These are phyloP conservation scores for Chrysopilus asiliformis DNA, from an alignment of 2,888 invertebrate genomes.

Conservation along the genomic window DNA sequence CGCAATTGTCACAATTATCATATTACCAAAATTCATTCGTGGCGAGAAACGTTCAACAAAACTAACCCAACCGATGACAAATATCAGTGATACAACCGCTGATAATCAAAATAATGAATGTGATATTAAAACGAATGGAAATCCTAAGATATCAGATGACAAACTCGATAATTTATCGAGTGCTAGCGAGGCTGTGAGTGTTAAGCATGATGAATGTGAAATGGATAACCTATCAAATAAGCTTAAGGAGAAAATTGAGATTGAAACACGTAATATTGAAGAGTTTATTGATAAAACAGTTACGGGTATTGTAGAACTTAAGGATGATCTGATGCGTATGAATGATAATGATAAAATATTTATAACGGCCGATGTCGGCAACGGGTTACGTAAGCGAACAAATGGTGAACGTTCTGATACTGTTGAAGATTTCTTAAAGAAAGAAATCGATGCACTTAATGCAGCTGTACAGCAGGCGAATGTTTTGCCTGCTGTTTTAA, in stretches of 20 bases:
- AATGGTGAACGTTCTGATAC: conserved; percentile 14
- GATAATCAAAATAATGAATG: conserved; percentile 1
- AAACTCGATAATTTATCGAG: conserved; percentile 11
- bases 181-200: conserved; percentile 30
- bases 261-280: conserved; percentile 36
- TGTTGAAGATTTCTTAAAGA: conserved; percentile 29
- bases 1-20: conserved; percentile 29
- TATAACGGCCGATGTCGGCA: conserved; percentile 18
- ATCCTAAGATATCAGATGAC: conserved; percentile 1
- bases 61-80: not conserved
- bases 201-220: conserved; percentile 34
- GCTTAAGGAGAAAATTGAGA: conserved; percentile 33
- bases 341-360: conserved; percentile 20
- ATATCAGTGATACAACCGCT: not conserved
- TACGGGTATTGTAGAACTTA: conserved; percentile 35
- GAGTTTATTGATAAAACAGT: conserved; percentile 38
- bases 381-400: conserved; percentile 29
- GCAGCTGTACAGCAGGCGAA: conserved; percentile 35
- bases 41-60: conserved; percentile 16
- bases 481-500: conserved; percentile 34
- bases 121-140: conserved; percentile 5
- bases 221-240: conserved; percentile 35
- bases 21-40: conserved; percentile 30
- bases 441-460: conserved; percentile 35
- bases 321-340: conserved; percentile 34